Conservation (phyloP, 2,113 vertebrate genomes). For the Plotosus lineatus region DNA sequence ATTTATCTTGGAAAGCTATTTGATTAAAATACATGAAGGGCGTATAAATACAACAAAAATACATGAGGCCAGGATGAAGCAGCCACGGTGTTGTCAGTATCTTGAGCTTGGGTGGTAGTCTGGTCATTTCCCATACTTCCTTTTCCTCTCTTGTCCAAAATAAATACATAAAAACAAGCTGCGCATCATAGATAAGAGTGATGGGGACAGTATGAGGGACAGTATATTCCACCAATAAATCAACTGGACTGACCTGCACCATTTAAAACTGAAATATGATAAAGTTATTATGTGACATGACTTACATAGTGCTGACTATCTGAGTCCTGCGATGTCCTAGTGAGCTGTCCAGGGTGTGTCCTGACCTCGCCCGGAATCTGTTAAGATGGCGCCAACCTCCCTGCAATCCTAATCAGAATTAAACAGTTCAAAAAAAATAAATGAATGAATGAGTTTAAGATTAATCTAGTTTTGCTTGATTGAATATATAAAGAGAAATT, state of each 20-base stretch:
- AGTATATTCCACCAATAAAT: conserved; percentile 66
- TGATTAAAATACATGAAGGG: neutral
- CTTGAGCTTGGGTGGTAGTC: neutral
- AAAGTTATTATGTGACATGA: too few species aligned
- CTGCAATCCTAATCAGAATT: too few species aligned
- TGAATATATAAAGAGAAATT: neutral
- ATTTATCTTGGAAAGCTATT: neutral
- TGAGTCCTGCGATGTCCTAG: too few species aligned
- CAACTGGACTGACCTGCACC: neutral
- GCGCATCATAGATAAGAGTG: conserved; percentile 60
- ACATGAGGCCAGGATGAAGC: neutral
- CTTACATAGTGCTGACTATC: neutral
- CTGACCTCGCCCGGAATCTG: too few species aligned
- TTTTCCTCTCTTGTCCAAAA: conserved; percentile 8
- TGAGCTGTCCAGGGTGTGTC: too few species aligned
- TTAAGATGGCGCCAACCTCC: too few species aligned
- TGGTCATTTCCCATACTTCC: neutral
- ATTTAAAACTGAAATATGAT: too few species aligned
- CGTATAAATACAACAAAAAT: neutral
- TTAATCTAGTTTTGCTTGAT: neutral
- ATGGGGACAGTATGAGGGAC: conserved; percentile 12
- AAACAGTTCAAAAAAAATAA: too few species aligned
- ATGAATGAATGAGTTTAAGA: too few species aligned
- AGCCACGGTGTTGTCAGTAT: neutral
- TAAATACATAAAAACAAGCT: conserved; percentile 28